Conservation (phyloP, 2,888 invertebrate species). For the Eilema caniola region DNA sequence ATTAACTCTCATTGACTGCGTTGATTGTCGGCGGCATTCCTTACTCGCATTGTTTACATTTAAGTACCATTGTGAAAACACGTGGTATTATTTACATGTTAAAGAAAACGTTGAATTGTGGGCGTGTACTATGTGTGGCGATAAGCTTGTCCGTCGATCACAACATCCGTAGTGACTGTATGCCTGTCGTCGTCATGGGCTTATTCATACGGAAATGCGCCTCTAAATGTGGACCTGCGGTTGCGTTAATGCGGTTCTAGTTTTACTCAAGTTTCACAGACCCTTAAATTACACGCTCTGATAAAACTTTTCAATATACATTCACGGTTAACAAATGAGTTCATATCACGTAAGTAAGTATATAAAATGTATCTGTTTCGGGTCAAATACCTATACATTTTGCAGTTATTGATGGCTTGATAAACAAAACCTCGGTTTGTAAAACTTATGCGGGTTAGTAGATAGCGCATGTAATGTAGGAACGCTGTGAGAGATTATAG, state of each 20-base stretch:
- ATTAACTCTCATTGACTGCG: constrained; percentile 76
- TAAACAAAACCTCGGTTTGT: constrained; percentile 68
- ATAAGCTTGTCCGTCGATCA: constrained; percentile 53
- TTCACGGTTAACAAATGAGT: constrained; percentile 32
- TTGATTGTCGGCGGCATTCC: constrained; percentile 59
- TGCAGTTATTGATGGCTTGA: constrained; percentile 49
- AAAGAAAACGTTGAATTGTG: constrained; percentile 45
- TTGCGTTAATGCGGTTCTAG: constrained; percentile 53
- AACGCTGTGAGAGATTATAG: constrained; percentile 60
- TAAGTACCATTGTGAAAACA: constrained; percentile 59
- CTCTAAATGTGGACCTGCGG: constrained; percentile 55
- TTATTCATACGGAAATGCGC: constrained; percentile 71
- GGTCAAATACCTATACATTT: constrained; percentile 62
- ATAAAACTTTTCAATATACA: constrained; percentile 32
- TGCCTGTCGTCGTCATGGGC: constrained; percentile 58
- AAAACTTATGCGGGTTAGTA: constrained; percentile 73
- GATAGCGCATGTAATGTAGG: constrained; percentile 65
- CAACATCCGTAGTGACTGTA: constrained; percentile 54
- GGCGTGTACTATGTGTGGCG: constrained; percentile 34
- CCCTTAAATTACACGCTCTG: constrained; percentile 44
- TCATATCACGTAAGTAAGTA: constrained; percentile 23
- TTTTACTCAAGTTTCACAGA: constrained; percentile 54
- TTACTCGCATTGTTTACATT: constrained; percentile 63
- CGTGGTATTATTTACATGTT: constrained; percentile 55
- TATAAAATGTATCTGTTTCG: constrained; percentile 35